phyloP scores from a whole-genome alignment of 2,888 invertebrate genomes.

The Mystacides longicornis region DNA sequence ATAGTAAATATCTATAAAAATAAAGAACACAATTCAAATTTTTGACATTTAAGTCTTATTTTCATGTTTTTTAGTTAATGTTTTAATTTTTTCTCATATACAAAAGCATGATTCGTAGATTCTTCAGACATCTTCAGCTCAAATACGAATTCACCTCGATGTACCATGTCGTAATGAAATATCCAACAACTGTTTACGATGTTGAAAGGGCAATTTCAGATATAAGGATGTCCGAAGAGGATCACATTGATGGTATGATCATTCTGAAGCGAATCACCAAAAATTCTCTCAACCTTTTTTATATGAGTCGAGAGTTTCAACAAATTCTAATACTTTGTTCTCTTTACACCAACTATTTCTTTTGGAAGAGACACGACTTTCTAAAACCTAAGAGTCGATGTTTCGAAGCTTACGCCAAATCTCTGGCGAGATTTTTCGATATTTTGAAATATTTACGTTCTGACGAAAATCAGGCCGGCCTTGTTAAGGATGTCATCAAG shows the following conservation, averaged over 20 bases:
- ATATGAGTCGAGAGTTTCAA: background rate
- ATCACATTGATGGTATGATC: background rate
- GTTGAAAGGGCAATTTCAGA: too few species aligned
- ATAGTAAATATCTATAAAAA: too few species aligned
- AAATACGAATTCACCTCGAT: too few species aligned
- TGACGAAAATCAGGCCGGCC: background rate
- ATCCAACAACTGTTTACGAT: too few species aligned
- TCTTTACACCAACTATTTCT: background rate
- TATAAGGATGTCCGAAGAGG: too few species aligned
- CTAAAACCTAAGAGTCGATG: background rate
- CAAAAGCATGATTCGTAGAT: too few species aligned
- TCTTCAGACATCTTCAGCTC: too few species aligned
- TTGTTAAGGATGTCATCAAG: background rate
- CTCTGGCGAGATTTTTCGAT: constrained; percentile 27
- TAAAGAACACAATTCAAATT: too few species aligned
- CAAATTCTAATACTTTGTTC: background rate
- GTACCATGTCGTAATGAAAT: too few species aligned
- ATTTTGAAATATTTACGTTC: background rate
- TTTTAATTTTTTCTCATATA: too few species aligned
- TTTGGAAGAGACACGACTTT: background rate
- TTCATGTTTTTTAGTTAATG: too few species aligned
- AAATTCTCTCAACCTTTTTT: background rate
- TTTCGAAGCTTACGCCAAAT: background rate
- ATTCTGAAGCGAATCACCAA: background rate
- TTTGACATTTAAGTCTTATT: too few species aligned